A percentile compares a stretch with the other conserved stretches of the same genome.
Conservation (phyloP, 1,140 invertebrate species). For the Oncopodura yosiiana region DNA sequence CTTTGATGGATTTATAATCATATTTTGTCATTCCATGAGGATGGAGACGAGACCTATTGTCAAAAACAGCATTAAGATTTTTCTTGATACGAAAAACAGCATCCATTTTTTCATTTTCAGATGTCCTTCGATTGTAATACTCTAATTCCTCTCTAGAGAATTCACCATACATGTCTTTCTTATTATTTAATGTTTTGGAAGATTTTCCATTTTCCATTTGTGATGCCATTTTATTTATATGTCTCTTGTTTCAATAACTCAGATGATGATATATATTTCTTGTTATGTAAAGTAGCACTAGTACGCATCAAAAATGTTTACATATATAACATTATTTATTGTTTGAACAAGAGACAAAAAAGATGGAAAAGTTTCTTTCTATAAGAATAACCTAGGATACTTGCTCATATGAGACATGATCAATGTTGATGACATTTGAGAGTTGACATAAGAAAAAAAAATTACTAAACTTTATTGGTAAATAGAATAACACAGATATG, state of each 20-base stretch:
- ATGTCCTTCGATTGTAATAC: too few species aligned
- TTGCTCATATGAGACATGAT: not conserved
- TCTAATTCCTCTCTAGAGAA: too few species aligned
- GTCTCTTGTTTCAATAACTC: not conserved
- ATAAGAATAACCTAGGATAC: not conserved
- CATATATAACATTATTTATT: not conserved
- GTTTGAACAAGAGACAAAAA: too few species aligned
- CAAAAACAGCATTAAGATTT: not conserved
- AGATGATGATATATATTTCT: not conserved
- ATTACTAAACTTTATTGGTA: not conserved
- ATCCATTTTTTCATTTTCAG: constrained; percentile 4
- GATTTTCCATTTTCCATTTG: not conserved
- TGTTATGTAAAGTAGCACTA: not conserved
- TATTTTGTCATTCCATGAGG: constrained; percentile 15
- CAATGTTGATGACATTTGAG: not conserved
- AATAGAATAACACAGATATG: too few species aligned
- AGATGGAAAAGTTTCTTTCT: too few species aligned
- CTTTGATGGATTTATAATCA: constrained; percentile 14
- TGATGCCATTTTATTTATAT: not conserved
- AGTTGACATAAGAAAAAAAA: not conserved
- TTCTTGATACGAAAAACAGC: constrained; percentile 1
- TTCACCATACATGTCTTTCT: not conserved
- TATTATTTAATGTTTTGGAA: not conserved
- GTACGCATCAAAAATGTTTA: not conserved
- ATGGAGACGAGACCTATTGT: constrained; percentile 13